Percentiles rank a stretch among this genome's conserved stretches.
Conservation (phyloP, 2,888 invertebrate genomes). For the Scrobipalpa atriplicella region DNA sequence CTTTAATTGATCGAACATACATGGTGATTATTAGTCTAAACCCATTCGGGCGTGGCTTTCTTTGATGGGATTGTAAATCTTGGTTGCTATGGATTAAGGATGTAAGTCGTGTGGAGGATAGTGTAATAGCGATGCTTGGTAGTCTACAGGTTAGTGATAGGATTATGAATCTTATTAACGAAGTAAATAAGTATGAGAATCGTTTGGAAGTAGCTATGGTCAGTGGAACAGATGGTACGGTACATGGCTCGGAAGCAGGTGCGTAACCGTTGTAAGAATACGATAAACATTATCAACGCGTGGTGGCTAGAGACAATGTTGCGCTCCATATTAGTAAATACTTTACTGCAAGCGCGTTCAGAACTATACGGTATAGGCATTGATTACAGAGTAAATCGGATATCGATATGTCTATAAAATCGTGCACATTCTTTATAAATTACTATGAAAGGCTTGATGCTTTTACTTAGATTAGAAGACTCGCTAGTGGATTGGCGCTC, state of each 20-base stretch:
- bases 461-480: neutral
- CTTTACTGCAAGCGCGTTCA: neutral
- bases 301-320: conserved; percentile 15
- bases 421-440: neutral
- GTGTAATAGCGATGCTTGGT: conserved; percentile 35
- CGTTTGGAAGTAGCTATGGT: conserved; percentile 43
- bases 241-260: conserved; percentile 51
- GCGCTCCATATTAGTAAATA: conserved; percentile 18
- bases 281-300: conserved; percentile 26
- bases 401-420: neutral
- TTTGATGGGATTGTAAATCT: conserved; percentile 14
- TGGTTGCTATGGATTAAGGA: neutral
- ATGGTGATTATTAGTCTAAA: conserved; percentile 46
- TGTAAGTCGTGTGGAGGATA: conserved; percentile 2
- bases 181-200: conserved; percentile 34
- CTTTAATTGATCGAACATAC: conserved; percentile 51
- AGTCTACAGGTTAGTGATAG: conserved; percentile 29
- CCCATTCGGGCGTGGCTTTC: conserved; percentile 45
- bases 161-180: conserved; percentile 35
- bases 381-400: neutral
- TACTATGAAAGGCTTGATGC: neutral
- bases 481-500: neutral
- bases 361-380: neutral
- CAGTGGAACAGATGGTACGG: conserved; percentile 59
- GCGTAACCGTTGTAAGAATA: conserved; percentile 57